Evolutionary conservation across 1,140 invertebrate genomes (phyloP).

Genomic region (Thereuonema tuberculata): DNA sequence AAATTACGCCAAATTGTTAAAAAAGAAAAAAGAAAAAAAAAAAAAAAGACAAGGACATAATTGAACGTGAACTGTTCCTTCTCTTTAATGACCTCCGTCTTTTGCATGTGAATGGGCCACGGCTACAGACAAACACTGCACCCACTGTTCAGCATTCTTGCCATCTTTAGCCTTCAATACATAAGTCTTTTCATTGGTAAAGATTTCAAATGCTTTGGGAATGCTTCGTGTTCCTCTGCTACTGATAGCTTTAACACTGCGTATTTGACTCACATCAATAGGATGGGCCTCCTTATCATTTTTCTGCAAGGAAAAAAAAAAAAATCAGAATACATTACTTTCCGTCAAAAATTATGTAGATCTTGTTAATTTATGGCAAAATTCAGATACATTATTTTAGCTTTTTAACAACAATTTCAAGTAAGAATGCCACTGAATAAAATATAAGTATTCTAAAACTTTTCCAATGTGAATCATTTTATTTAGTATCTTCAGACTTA

Average conservation of each 20-base stretch:
- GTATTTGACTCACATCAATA: slow-evolving; percentile 79
- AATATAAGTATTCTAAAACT: too few species aligned
- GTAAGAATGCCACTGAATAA: too few species aligned
- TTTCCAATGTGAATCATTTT: too few species aligned
- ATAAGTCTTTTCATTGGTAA: slow-evolving; percentile 78
- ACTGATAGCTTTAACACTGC: slow-evolving; percentile 66
- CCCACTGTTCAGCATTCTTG: slow-evolving; percentile 90
- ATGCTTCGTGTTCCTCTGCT: slow-evolving; percentile 69
- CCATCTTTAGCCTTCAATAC: slow-evolving; percentile 86
- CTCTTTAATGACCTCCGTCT: slow-evolving; percentile 30
- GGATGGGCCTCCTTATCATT: slow-evolving; percentile 34
- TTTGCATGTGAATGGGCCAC: slow-evolving; percentile 64
- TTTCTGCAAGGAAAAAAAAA: slow-evolving; percentile 33
- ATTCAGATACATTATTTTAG: too few species aligned
- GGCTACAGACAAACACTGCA: slow-evolving; percentile 73
- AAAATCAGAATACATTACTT: background rate
- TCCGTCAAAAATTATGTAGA: background rate
- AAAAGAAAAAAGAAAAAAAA: too few species aligned
- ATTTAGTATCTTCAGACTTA: too few species aligned
- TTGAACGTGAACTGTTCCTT: too few species aligned
- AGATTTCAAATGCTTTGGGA: slow-evolving; percentile 91
- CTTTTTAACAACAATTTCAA: too few species aligned
- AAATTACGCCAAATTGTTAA: too few species aligned
- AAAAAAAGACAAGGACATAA: too few species aligned
- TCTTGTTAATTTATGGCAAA: background rate